phyloP scores from a whole-genome alignment of 1,140 invertebrate species.

The Megalonaias nervosa region DNA sequence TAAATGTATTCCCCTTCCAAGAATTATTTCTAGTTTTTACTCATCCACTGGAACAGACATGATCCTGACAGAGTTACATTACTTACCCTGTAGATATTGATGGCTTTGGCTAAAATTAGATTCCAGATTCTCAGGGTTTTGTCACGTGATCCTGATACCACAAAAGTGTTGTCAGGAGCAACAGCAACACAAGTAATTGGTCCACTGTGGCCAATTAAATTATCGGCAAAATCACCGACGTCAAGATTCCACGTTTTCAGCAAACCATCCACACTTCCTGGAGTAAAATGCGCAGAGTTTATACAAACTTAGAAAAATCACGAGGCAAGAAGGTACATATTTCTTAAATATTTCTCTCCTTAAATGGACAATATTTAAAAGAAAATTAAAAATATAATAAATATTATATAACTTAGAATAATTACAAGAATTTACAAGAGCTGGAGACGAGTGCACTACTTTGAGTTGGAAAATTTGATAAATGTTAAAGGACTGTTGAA shows the following conservation, averaged over 20 bases:
- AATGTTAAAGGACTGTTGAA: too few relatives aligned
- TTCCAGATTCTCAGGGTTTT: constrained; percentile 26
- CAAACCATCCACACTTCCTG: constrained; percentile 29
- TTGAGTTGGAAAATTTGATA: too few relatives aligned
- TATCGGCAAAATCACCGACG: constrained; percentile 28
- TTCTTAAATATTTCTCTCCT: too few relatives aligned
- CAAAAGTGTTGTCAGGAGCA: constrained; percentile 27
- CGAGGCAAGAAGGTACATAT: too few relatives aligned
- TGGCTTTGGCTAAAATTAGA: constrained; percentile 9
- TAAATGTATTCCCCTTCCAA: too few relatives aligned
- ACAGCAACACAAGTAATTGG: constrained; percentile 26
- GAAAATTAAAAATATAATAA: too few relatives aligned
- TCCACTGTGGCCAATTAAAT: constrained; percentile 21
- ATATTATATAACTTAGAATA: too few relatives aligned
- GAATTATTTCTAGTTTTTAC: too few relatives aligned
- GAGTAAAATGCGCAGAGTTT: neutral
- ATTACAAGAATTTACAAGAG: too few relatives aligned
- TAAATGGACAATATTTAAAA: too few relatives aligned
- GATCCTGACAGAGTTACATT: neutral
- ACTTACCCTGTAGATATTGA: constrained; percentile 21
- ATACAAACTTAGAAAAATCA: neutral
- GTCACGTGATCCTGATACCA: constrained; percentile 28
- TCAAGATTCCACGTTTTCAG: constrained; percentile 34
- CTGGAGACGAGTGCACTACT: too few relatives aligned
- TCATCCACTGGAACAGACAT: too few relatives aligned